phyloP scores from a whole-genome alignment of 2,797 vertebrate genomes.

The Lycodopsis pacificus region DNA sequence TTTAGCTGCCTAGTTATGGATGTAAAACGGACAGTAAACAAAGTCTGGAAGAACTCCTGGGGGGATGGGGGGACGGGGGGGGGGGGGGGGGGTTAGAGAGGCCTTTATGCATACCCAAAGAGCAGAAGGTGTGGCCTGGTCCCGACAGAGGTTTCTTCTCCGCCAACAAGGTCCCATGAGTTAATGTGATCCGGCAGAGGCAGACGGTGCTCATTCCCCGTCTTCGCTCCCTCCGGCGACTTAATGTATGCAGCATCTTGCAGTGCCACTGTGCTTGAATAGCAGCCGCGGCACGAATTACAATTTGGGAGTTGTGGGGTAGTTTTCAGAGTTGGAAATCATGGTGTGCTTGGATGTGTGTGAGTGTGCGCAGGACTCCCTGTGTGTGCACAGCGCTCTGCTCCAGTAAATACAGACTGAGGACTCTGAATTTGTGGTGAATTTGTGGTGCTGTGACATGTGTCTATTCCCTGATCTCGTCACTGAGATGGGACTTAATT shows the following conservation, averaged over 20 bases:
- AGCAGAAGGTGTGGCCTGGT: constrained; percentile 37
- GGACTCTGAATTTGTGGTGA: constrained; percentile 66
- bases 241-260: constrained; percentile 85
- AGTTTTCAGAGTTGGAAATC: constrained; percentile 51
- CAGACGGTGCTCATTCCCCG: constrained; percentile 44
- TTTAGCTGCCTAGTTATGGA: constrained; percentile 23
- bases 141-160: constrained; percentile 44
- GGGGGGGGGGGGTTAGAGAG: not conserved
- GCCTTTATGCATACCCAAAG: constrained; percentile 47
- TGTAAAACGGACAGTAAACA: constrained; percentile 35
- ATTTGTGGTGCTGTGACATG: constrained; percentile 58
- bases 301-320: constrained; percentile 61
- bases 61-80: not conserved
- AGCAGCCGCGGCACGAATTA: constrained; percentile 70
- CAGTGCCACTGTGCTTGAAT: constrained; percentile 72
- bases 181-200: constrained; percentile 44
- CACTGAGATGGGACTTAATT: constrained; percentile 61
- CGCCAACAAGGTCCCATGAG: constrained; percentile 47
- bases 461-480: constrained; percentile 66
- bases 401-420: constrained; percentile 73
- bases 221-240: constrained; percentile 54
- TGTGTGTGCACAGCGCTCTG: constrained; percentile 40
- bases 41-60: constrained; percentile 9
- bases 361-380: constrained; percentile 13
- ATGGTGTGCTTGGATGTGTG: constrained; percentile 30